Evolutionary conservation across 2,113 vertebrate genomes (phyloP).

Genomic region (Pholis gunnellus): DNA sequence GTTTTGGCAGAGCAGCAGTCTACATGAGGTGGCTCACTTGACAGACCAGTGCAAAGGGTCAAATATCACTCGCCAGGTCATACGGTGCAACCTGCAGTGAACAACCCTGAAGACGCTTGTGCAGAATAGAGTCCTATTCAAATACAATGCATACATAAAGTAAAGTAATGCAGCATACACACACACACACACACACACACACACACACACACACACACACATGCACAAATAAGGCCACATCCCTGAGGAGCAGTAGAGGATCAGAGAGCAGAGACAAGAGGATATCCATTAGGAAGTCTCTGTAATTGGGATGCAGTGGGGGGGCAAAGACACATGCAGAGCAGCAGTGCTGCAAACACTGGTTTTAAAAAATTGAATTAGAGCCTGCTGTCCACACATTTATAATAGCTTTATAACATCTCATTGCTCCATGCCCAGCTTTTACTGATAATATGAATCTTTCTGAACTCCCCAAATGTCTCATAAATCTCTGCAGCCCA

Average conservation of each 20-base stretch:
- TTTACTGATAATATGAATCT: slow-evolving; percentile 3
- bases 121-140: slow-evolving; percentile 44
- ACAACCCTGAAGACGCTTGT: slow-evolving; percentile 15
- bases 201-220: slow-evolving; percentile 13
- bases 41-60: slow-evolving; percentile 48
- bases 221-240: slow-evolving; percentile 52
- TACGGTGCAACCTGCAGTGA: slow-evolving; percentile 38
- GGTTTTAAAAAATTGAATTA: slow-evolving; percentile 35
- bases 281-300: slow-evolving; percentile 79
- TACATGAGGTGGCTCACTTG: background rate
- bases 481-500: slow-evolving; percentile 28
- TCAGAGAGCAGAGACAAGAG: slow-evolving; percentile 67
- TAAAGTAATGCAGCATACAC: slow-evolving; percentile 22
- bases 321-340: slow-evolving; percentile 44
- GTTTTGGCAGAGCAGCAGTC: background rate
- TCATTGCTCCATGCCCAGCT: background rate
- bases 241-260: slow-evolving; percentile 56
- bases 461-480: slow-evolving; percentile 7
- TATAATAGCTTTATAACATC: background rate
- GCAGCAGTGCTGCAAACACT: slow-evolving; percentile 33
- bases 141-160: slow-evolving; percentile 37
- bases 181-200: slow-evolving; percentile 30
- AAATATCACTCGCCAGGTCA: slow-evolving; percentile 47
- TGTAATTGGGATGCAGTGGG: slow-evolving; percentile 62
- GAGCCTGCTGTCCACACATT: background rate